These are phyloP conservation scores for Iphiclides podalirius DNA, from an alignment of 2,888 invertebrate genomes.

Conservation along the genomic window DNA sequence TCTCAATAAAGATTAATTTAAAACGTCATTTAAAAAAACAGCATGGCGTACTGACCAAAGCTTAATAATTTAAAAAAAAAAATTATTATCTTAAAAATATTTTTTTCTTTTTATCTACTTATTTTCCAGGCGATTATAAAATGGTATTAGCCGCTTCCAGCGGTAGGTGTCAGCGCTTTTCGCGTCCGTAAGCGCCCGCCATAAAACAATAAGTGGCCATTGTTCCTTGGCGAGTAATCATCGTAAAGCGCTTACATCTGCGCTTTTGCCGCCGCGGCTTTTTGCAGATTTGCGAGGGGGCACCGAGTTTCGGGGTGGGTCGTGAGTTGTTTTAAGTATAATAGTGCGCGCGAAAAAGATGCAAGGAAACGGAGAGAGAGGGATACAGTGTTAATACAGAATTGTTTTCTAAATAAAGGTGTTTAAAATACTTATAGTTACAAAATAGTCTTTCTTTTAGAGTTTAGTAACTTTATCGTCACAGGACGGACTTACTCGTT, in stretches of 20 bases:
- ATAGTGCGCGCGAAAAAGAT: background rate
- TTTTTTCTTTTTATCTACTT: too few species aligned
- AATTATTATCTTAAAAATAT: too few species aligned
- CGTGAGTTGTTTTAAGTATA: background rate
- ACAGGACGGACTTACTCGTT: too few species aligned
- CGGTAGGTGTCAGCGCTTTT: slow-evolving; percentile 25
- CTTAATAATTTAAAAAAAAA: too few species aligned
- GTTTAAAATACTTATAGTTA: slow-evolving; percentile 15
- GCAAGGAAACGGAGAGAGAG: slow-evolving; percentile 1
- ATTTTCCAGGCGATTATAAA: too few species aligned
- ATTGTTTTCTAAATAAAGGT: background rate
- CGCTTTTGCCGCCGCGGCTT: slow-evolving; percentile 36
- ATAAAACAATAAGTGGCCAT: slow-evolving; percentile 57
- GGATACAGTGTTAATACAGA: background rate
- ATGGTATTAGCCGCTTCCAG: too few species aligned
- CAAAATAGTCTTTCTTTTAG: too few species aligned
- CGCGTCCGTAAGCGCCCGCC: slow-evolving; percentile 28
- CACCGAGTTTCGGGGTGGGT: background rate
- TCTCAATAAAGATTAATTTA: too few species aligned
- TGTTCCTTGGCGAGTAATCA: slow-evolving; percentile 61
- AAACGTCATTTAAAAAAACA: too few species aligned
- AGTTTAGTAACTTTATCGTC: too few species aligned
- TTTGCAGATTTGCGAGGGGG: slow-evolving; percentile 32
- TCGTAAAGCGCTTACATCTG: slow-evolving; percentile 56
- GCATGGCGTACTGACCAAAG: too few species aligned